Evolutionary conservation across 2,113 vertebrate genomes (phyloP), one percentile per base, ranked within the genome.

Genomic region (Eublepharis macularius): DNA sequence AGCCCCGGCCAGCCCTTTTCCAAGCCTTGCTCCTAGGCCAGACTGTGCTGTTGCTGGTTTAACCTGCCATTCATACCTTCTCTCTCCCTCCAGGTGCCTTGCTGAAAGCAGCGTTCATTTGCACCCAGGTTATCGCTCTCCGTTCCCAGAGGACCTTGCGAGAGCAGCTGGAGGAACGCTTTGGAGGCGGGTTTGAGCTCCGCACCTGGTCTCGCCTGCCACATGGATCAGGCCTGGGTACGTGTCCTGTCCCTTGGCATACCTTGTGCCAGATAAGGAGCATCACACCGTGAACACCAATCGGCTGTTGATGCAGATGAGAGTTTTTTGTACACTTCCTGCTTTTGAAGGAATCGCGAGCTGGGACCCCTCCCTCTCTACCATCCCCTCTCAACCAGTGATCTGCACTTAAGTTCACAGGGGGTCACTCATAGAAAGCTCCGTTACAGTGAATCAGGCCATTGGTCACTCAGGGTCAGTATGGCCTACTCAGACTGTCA

Each of bases 171-270:
- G 86, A 96, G 83, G 89, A 95, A 45, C 74, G 29, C 65, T 99
- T 97, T 1, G 94, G 97, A 4, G 97, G 98, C 0, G 99, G 99
- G 12, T 95, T 99, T 83, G 98, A 99, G 94, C 95, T 99, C 51
- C 97, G 97, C 87, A 98, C 97, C 80, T 99, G 99, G 98, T 99
- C 98, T 0, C 89, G 93, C 49, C 95, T 99, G 86, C 99, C 99
- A 1, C 98, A 98, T 0, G 99, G 99, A 32, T 99, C 99, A 0
- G 99, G 99, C 70, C 95, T 99, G 0, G 99, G 99, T 99, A 86
- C 94, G 97, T 86, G n/a, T 16, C 4, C 21, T 0, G 29, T 21
- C 12, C 47, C 54, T 29, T 13, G 0, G 2, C 4, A 6, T 17
- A 26, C 34, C 60, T 63, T 10, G 60, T 21, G 24, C 29, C 19